A percentile compares a stretch with the other conserved stretches of the same genome.
These are phyloP conservation scores for Nymphalis urticae DNA, from an alignment of 2,888 invertebrate species.

Conservation along the genomic window DNA sequence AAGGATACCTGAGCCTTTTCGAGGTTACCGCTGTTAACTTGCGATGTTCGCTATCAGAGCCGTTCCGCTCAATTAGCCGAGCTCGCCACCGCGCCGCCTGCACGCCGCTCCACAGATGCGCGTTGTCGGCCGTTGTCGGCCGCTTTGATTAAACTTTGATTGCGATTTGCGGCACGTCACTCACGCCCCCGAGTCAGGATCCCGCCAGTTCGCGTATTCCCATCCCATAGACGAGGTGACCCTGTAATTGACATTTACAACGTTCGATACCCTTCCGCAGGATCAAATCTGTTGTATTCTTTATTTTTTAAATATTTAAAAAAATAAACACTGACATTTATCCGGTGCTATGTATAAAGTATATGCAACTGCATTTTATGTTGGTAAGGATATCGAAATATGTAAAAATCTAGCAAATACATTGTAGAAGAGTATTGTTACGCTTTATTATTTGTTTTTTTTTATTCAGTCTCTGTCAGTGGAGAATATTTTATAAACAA, in stretches of 20 bases:
- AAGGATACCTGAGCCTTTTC: slow-evolving; percentile 7
- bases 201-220: slow-evolving; percentile 48
- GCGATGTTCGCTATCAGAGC: slow-evolving; percentile 41
- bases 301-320: slow-evolving; percentile 17
- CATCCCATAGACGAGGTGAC: slow-evolving; percentile 21
- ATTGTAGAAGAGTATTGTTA: too few relatives aligned
- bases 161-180: slow-evolving; percentile 61
- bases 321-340: neutral
- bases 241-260: slow-evolving; percentile 35
- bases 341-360: neutral
- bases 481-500: too few relatives aligned
- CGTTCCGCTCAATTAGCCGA: slow-evolving; percentile 76
- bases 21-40: slow-evolving; percentile 25
- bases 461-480: too few relatives aligned
- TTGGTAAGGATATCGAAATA: too few relatives aligned
- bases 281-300: slow-evolving; percentile 17
- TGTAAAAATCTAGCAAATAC: too few relatives aligned
- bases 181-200: slow-evolving; percentile 49
- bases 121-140: slow-evolving; percentile 51
- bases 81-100: slow-evolving; percentile 42
- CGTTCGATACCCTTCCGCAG: slow-evolving; percentile 29
- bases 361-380: too few relatives aligned
- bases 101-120: slow-evolving; percentile 54
- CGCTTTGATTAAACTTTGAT: slow-evolving; percentile 79
- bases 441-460: too few relatives aligned